phyloP scores from a whole-genome alignment of 1,140 invertebrate genomes.

The Brachionus koreanus region DNA sequence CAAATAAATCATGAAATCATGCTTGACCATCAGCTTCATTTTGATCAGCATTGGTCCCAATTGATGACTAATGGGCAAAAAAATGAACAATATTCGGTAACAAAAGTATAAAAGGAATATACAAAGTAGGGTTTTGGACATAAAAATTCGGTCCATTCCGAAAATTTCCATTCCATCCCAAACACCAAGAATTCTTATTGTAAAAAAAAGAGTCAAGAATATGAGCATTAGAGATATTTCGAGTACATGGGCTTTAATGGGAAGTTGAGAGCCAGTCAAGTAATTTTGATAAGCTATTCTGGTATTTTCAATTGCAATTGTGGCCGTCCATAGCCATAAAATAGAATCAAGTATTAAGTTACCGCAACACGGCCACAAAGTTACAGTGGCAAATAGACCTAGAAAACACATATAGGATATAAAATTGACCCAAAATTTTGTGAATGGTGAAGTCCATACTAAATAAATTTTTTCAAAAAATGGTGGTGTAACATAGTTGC shows the following conservation, averaged over 20 bases:
- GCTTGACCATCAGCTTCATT: slow-evolving; percentile 57
- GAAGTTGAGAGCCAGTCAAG: slow-evolving; percentile 48
- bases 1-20: slow-evolving; percentile 59
- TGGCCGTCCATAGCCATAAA: slow-evolving; percentile 55
- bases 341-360: slow-evolving; percentile 53
- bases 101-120: slow-evolving; percentile 58
- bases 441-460: slow-evolving; percentile 56
- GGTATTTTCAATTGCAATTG: slow-evolving; percentile 51
- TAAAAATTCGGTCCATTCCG: slow-evolving; percentile 47
- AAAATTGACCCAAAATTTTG: slow-evolving; percentile 56
- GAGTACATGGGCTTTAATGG: slow-evolving; percentile 48
- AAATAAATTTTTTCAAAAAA: slow-evolving; percentile 47
- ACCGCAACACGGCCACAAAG: slow-evolving; percentile 58
- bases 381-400: slow-evolving; percentile 54
- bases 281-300: slow-evolving; percentile 50
- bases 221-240: neutral
- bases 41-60: slow-evolving; percentile 58
- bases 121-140: slow-evolving; percentile 51
- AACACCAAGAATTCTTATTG: slow-evolving; percentile 50
- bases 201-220: slow-evolving; percentile 50
- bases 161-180: slow-evolving; percentile 44
- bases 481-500: slow-evolving; percentile 19
- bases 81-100: slow-evolving; percentile 56
- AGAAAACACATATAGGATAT: slow-evolving; percentile 57
- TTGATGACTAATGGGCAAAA: slow-evolving; percentile 59